Percentiles rank a stretch among this genome's conserved stretches.
These are phyloP conservation scores for Lepidonotus clava DNA, from an alignment of 2,888 invertebrate genomes.

Conservation along the genomic window DNA sequence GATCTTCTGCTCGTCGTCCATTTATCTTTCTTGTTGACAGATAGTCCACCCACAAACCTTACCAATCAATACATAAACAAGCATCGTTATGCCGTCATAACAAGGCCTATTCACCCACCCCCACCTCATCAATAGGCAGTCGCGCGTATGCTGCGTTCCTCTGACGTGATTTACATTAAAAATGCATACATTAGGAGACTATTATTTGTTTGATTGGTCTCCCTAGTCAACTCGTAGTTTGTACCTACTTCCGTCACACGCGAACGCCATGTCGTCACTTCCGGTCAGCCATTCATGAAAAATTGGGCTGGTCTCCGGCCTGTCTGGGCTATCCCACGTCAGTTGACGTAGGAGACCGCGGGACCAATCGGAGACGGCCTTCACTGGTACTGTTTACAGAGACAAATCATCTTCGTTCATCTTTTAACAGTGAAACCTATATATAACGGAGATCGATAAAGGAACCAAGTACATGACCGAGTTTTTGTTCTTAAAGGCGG, in stretches of 20 bases:
- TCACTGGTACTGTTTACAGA: background rate
- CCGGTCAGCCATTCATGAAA: background rate
- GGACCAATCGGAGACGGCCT: background rate
- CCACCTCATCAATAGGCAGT: too few species aligned
- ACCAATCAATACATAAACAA: too few species aligned
- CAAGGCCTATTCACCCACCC: too few species aligned
- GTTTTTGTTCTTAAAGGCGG: slow-evolving; percentile 8
- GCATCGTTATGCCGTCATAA: too few species aligned
- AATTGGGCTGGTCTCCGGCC: background rate
- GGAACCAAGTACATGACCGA: background rate
- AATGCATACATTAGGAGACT: too few species aligned
- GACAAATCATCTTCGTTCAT: slow-evolving; percentile 9
- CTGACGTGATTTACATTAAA: too few species aligned
- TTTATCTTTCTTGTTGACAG: too few species aligned
- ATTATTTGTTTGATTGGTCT: background rate
- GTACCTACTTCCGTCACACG: background rate
- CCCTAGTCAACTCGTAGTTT: background rate
- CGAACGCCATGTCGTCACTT: background rate
- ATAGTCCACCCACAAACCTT: too few species aligned
- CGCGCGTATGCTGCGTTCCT: too few species aligned
- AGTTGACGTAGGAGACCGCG: too few species aligned
- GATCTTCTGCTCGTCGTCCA: too few species aligned
- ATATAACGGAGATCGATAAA: background rate
- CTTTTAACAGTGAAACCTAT: background rate
- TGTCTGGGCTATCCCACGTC: too few species aligned